Conservation (phyloP, 1,140 invertebrate species). For the Pseudachorutes palmiensis region DNA sequence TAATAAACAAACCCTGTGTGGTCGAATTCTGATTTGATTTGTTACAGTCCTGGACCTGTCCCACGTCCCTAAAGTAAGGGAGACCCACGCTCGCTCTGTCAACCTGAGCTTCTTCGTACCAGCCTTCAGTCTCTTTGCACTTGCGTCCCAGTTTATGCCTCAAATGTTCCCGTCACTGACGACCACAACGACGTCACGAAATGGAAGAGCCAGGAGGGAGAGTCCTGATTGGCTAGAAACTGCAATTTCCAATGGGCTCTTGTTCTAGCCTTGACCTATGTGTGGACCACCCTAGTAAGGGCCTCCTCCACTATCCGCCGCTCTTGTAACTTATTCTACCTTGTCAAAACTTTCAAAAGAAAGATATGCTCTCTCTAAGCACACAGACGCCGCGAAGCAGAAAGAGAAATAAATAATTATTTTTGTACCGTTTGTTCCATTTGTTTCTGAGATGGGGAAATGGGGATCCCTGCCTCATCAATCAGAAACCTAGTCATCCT, state of each 20-base stretch:
- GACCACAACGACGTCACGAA: conserved; percentile 27
- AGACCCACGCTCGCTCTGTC: conserved; percentile 20
- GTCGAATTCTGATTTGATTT: conserved; percentile 8
- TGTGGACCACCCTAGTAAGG: too few relatives aligned
- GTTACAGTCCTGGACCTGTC: conserved; percentile 24
- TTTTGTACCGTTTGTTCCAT: too few relatives aligned
- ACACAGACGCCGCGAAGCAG: too few relatives aligned
- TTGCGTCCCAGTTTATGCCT: conserved; percentile 34
- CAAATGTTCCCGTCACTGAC: conserved; percentile 36
- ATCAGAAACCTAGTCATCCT: too few relatives aligned
- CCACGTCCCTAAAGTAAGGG: conserved; percentile 4
- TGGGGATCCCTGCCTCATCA: too few relatives aligned
- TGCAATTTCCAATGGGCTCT: background rate
- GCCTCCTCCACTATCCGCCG: too few relatives aligned
- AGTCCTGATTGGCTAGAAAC: background rate
- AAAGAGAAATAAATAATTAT: too few relatives aligned
- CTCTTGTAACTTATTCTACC: too few relatives aligned
- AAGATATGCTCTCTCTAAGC: too few relatives aligned
- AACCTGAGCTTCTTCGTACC: conserved; percentile 37
- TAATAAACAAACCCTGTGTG: too few relatives aligned
- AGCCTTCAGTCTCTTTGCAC: conserved; percentile 32
- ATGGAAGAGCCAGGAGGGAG: background rate
- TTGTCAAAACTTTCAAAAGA: too few relatives aligned
- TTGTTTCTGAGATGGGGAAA: too few relatives aligned
- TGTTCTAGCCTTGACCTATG: conserved; percentile 2